Conservation (phyloP, 2,113 vertebrate genomes). For the Sinocyclocheilus maitianheensis region DNA sequence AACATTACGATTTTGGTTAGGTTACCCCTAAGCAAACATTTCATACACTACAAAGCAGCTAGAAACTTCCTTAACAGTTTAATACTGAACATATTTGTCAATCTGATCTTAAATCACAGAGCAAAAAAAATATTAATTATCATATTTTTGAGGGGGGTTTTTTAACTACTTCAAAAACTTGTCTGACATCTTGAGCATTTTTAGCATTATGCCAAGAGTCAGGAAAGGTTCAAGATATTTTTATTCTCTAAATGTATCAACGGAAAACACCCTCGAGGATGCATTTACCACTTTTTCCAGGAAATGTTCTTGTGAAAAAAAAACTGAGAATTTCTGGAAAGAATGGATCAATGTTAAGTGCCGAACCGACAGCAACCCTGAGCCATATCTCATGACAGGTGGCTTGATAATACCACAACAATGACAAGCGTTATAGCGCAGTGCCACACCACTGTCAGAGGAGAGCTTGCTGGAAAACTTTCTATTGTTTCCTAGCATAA, state of each 20-base stretch:
- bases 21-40: background rate
- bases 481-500: slow-evolving; percentile 9
- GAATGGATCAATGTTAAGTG: background rate
- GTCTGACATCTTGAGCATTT: background rate
- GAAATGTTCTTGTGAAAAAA: background rate
- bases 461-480: background rate
- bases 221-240: background rate
- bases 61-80: slow-evolving; percentile 14
- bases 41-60: background rate
- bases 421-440: background rate
- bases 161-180: slow-evolving; percentile 36
- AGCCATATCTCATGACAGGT: slow-evolving; percentile 2
- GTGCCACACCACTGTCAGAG: background rate
- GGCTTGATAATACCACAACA: slow-evolving; percentile 37
- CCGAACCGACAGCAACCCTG: slow-evolving; percentile 12
- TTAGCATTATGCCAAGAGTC: background rate
- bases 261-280: background rate
- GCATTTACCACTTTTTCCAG: background rate
- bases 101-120: slow-evolving; percentile 32
- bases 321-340: background rate
- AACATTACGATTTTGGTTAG: background rate
- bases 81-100: slow-evolving; percentile 17
- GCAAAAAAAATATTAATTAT: slow-evolving; percentile 24
- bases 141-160: background rate
- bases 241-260: background rate